Evolutionary conservation across 2,888 invertebrate genomes (phyloP), one percentile per base, ranked within the genome.

Genomic region (Drosophila hamatofila): DNA sequence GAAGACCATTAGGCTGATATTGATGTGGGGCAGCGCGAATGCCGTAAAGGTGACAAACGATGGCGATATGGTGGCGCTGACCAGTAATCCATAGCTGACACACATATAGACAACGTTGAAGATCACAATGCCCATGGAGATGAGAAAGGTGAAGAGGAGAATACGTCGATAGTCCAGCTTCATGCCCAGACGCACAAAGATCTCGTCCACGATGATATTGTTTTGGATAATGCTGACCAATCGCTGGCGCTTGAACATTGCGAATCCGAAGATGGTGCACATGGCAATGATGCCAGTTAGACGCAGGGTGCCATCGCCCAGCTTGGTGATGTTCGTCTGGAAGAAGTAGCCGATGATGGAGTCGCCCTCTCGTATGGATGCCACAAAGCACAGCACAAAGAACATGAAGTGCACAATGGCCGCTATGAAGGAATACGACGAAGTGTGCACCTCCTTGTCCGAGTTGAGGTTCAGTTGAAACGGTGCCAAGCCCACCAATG

Each of bases 281-380:
- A 92, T 91, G 27, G 92, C 91, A 42, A 91, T 86, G 37, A 92
- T 89, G 12, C 92, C 92, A 6, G 91, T 92, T 14, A 92, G 37
- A 6, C 91, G 79, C 4, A 93, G 80, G 0, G 92, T 89, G 18
- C 83, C 80, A 67, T 92, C 92, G 55, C 92, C 92, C 69, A 92
- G 37, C 7, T 91, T 88, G 3, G 93, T 92, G 2, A 92, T 91
- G 52, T 91, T 92, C 3, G 92, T 92, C 65, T 92, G 91, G 55
- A 92, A 93, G 70, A 92, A 92, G 68, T 92, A 93, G 23, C 92
- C 92, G 48, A 92, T 92, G 27, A 92, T 92, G 49, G 92, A 92
- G 51, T 92, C 92, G 1, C 90, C 85, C 63, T 92, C 91, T 23
- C 54, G 60, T 3, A 88, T 65, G 0, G 92, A 91, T 12, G 84